Evolutionary conservation across 2,113 vertebrate genomes (phyloP).

Genomic region (Galemys pyrenaicus): DNA sequence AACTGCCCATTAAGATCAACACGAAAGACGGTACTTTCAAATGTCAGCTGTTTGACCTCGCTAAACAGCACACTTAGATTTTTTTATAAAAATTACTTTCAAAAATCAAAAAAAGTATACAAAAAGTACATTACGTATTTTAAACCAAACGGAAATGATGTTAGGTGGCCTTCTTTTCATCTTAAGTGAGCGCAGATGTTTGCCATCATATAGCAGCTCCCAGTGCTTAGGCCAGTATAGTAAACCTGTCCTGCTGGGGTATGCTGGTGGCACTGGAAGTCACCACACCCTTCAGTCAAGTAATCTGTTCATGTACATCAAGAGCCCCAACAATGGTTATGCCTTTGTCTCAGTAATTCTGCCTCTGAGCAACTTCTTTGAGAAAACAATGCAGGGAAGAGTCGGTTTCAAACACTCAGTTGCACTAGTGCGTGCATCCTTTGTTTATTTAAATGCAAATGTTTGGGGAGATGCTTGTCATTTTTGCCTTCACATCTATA

Average conservation of each 20-base stretch:
- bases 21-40: background rate
- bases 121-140: background rate
- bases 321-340: background rate
- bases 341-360: background rate
- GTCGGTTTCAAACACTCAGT: background rate
- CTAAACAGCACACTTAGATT: background rate
- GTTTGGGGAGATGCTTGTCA: background rate
- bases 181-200: background rate
- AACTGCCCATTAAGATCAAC: background rate
- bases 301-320: background rate
- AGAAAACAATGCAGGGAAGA: conserved; percentile 6
- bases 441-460: background rate
- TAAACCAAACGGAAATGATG: background rate
- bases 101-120: background rate
- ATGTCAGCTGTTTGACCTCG: background rate
- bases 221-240: background rate
- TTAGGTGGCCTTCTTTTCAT: background rate
- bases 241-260: background rate
- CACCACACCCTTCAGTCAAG: background rate
- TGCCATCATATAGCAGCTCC: background rate
- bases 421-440: background rate
- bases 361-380: background rate
- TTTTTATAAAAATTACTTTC: background rate
- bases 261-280: conserved; percentile 2
- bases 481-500: background rate